phyloP scores from a whole-genome alignment of 2,888 invertebrate genomes.

The Syrphus vitripennis region DNA sequence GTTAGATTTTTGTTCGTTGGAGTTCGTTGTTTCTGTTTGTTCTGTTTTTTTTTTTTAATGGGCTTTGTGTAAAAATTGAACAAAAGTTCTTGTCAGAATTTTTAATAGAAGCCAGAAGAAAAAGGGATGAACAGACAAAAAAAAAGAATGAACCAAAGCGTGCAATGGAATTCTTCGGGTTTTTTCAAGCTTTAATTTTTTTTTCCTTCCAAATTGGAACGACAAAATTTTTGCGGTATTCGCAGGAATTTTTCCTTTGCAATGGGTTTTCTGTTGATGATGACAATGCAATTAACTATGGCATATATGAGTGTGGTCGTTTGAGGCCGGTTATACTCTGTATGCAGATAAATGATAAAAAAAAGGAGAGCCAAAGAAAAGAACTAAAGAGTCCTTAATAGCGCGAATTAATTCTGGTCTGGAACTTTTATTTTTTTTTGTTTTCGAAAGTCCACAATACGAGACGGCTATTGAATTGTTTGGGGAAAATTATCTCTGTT shows the following conservation, averaged over 20 bases:
- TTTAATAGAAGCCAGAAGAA: neutral
- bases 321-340: neutral
- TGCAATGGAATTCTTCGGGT: slow-evolving; percentile 46
- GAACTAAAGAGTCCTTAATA: slow-evolving; percentile 25
- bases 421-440: neutral
- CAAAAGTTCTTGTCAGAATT: neutral
- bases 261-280: neutral
- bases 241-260: slow-evolving; percentile 46
- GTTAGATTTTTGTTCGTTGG: slow-evolving; percentile 49
- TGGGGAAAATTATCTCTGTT: neutral
- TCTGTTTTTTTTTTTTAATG: neutral
- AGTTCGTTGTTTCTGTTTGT: slow-evolving; percentile 14
- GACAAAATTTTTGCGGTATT: slow-evolving; percentile 62
- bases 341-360: slow-evolving; percentile 28
- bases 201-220: slow-evolving; percentile 57
- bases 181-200: neutral
- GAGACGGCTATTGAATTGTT: neutral
- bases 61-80: neutral
- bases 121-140: neutral
- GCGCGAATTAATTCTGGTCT: slow-evolving; percentile 29
- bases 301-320: neutral
- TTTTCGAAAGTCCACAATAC: neutral
- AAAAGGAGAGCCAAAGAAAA: neutral
- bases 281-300: neutral
- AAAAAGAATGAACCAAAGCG: slow-evolving; percentile 10